Evolutionary conservation across 1,140 invertebrate genomes (phyloP).

Genomic region (Platyscapa corneri): DNA sequence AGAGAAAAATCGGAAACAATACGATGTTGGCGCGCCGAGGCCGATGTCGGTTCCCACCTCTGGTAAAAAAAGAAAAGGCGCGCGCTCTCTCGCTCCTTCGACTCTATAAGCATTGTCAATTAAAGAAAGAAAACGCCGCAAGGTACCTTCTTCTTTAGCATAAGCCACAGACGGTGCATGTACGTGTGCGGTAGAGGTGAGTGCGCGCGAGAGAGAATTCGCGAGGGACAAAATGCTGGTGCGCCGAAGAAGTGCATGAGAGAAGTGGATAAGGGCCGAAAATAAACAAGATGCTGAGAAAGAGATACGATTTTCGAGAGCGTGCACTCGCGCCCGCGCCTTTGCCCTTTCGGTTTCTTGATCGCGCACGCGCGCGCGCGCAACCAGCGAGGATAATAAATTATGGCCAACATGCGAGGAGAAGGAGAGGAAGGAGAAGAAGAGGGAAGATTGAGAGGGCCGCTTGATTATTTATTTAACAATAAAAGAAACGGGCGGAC

Average conservation of each 20-base stretch:
- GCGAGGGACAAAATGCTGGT: conserved; percentile 40
- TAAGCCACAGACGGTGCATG: conserved; percentile 57
- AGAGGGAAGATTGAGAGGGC: conserved; percentile 43
- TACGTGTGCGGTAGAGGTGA: conserved; percentile 3
- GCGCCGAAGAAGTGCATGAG: conserved; percentile 20
- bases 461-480: conserved; percentile 70
- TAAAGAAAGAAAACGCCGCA: conserved; percentile 46
- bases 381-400: conserved; percentile 36
- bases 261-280: conserved; percentile 52
- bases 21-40: conserved; percentile 63
- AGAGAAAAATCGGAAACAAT: conserved; percentile 66
- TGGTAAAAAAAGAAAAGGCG: neutral
- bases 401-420: conserved; percentile 32
- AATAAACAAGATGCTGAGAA: conserved; percentile 57
- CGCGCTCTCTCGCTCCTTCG: neutral
- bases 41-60: conserved; percentile 67
- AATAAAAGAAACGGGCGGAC: conserved; percentile 61
- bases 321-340: conserved; percentile 14
- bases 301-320: conserved; percentile 54
- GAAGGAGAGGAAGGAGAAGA: neutral
- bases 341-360: conserved; percentile 45
- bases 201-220: conserved; percentile 30
- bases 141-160: conserved; percentile 54
- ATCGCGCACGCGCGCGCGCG: conserved; percentile 6
- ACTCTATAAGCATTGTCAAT: conserved; percentile 48